phyloP scores from a whole-genome alignment of 2,797 vertebrate genomes.

The Pagetopsis macropterus region DNA sequence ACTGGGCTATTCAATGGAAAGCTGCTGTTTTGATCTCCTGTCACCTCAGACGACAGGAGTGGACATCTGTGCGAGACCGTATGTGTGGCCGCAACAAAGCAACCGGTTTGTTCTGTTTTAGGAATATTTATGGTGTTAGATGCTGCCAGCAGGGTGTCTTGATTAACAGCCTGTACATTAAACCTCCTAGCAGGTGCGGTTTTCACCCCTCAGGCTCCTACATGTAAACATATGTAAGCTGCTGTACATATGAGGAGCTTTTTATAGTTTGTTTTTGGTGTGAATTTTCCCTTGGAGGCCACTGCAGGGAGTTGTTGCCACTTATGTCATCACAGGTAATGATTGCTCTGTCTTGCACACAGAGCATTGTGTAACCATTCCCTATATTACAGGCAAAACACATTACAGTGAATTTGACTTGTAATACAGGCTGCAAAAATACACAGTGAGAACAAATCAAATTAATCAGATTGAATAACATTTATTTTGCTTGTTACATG shows the following conservation, averaged over 20 bases:
- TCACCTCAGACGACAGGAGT: not conserved
- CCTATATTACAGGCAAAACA: not conserved
- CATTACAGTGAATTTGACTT: not conserved
- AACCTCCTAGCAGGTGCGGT: not conserved
- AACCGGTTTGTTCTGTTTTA: not conserved
- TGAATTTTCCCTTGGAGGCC: slow-evolving; percentile 16
- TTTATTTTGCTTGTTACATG: slow-evolving; percentile 31
- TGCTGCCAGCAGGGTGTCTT: not conserved
- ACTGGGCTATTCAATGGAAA: accelerated
- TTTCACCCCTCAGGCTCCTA: slow-evolving; percentile 23
- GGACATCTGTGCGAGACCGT: not conserved
- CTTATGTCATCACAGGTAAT: slow-evolving; percentile 15
- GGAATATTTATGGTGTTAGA: not conserved
- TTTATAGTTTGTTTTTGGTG: slow-evolving; percentile 23
- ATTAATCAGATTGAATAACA: slow-evolving; percentile 18
- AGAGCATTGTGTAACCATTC: not conserved
- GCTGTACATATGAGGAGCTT: not conserved
- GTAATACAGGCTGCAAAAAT: not conserved
- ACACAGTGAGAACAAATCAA: not conserved
- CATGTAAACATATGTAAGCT: slow-evolving; percentile 11
- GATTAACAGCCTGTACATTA: not conserved
- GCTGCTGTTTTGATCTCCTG: not conserved
- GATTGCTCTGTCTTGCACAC: not conserved
- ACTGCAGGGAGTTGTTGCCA: slow-evolving; percentile 26
- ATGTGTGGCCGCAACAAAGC: not conserved